Evolutionary conservation across 2,113 vertebrate genomes (phyloP).

Genomic region (Chlorodrepanis virens): DNA sequence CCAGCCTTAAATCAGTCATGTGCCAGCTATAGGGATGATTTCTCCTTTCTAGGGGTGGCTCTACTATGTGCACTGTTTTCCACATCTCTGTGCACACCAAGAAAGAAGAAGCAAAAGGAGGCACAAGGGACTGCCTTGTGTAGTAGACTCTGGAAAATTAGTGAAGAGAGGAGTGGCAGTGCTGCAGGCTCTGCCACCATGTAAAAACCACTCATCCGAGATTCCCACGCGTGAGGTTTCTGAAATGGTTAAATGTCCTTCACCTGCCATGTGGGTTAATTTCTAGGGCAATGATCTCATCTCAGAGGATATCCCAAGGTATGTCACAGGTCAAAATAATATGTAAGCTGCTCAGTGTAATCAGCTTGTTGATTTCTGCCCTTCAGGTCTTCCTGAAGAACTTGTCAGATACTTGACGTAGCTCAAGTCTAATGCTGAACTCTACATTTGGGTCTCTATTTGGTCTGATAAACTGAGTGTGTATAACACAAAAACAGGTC

Average conservation of each 20-base stretch:
- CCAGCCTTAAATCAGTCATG: not conserved
- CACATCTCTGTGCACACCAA: not conserved
- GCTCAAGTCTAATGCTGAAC: not conserved
- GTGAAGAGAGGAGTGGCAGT: not conserved
- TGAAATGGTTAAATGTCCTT: not conserved
- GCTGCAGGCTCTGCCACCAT: not conserved
- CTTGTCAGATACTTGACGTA: not conserved
- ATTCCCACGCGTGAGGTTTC: not conserved
- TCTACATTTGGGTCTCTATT: not conserved
- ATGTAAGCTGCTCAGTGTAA: constrained; percentile 3
- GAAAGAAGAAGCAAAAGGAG: not conserved
- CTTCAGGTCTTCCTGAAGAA: not conserved
- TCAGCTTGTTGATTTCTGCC: constrained; percentile 31
- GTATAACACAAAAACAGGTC: not conserved
- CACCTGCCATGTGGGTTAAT: not conserved
- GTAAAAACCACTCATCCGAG: not conserved
- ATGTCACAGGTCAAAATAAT: not conserved
- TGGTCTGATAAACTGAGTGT: not conserved
- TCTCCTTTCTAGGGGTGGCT: not conserved
- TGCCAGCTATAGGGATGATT: not conserved
- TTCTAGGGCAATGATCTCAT: not conserved
- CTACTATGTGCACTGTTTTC: not conserved
- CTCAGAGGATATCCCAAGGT: not conserved
- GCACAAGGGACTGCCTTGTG: not conserved
- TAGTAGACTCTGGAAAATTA: not conserved